Conservation (phyloP, 2,888 invertebrate species). For the Nomada fucata region DNA sequence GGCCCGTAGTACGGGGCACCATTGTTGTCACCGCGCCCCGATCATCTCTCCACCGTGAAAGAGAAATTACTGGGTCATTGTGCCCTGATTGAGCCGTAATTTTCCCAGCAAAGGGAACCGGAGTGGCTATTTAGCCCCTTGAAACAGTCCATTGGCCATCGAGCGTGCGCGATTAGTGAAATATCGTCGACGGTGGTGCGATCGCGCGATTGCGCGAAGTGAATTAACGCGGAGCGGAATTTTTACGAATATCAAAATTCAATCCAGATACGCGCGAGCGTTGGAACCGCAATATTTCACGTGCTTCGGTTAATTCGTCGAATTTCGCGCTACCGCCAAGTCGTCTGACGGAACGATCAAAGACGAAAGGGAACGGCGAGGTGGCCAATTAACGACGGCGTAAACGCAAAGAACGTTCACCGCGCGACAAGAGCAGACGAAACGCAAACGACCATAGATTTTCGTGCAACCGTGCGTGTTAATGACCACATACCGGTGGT, state of each 20-base stretch:
- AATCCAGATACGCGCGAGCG: no score
- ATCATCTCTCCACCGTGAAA: constrained; percentile 11
- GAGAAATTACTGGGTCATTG: constrained; percentile 32
- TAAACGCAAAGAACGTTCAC: neutral
- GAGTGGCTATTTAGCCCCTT: constrained; percentile 25
- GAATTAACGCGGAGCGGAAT: no score
- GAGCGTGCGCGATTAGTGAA: neutral
- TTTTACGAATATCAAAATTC: no score
- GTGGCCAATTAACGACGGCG: constrained; percentile 5
- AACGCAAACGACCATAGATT: constrained; percentile 61
- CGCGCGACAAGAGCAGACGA: constrained; percentile 2
- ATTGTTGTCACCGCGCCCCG: neutral
- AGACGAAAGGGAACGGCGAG: neutral
- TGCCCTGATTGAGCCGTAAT: constrained; percentile 24
- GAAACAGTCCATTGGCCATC: neutral
- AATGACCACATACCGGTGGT: constrained; percentile 62
- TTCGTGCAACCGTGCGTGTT: constrained; percentile 54
- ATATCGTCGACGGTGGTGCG: neutral
- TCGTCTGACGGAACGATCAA: neutral
- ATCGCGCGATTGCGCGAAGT: no score
- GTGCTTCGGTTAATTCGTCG: neutral
- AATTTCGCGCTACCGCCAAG: neutral
- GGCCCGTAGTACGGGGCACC: no score
- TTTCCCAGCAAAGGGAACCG: constrained; percentile 1
- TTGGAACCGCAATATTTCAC: no score